A percentile compares a stretch with the other conserved stretches of the same genome.
These are phyloP conservation scores for Chrysopilus asiliformis DNA, from an alignment of 2,888 invertebrate species.

Conservation along the genomic window DNA sequence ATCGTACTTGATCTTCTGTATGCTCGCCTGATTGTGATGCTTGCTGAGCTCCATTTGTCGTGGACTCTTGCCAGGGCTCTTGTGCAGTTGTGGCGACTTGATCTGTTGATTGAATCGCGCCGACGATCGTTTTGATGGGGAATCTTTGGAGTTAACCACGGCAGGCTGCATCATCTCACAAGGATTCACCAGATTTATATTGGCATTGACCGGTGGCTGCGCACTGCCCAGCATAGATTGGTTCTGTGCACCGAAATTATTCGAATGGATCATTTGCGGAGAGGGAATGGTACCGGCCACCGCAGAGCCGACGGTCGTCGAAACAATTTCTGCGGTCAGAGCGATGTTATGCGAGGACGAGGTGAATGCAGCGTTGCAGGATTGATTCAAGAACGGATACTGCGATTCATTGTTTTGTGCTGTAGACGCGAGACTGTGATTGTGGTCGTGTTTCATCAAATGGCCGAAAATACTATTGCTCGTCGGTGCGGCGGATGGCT, in stretches of 20 bases:
- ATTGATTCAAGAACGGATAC: constrained; percentile 10
- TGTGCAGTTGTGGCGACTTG: constrained; percentile 50
- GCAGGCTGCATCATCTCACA: constrained; percentile 12
- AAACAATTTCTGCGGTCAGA: constrained; percentile 66
- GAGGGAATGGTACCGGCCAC: constrained; percentile 10
- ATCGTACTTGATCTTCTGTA: constrained; percentile 19
- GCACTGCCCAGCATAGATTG: constrained; percentile 13
- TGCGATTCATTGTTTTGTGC: constrained; percentile 1
- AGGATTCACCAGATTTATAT: constrained; percentile 20
- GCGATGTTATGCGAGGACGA: constrained; percentile 72
- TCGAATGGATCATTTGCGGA: constrained; percentile 20
- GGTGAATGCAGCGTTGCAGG: constrained; percentile 57
- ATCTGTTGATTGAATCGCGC: constrained; percentile 23
- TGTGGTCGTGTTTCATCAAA: constrained; percentile 4
- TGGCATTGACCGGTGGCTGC: constrained; percentile 17
- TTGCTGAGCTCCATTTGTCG: constrained; percentile 40
- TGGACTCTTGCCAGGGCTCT: constrained; percentile 56
- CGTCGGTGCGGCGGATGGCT: constrained; percentile 8
- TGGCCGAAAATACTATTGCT: constrained; percentile 8
- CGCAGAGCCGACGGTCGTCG: constrained; percentile 39
- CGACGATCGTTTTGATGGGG: constrained; percentile 27
- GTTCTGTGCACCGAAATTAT: constrained; percentile 5
- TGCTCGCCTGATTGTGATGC: constrained; percentile 24
- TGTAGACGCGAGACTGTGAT: neutral
- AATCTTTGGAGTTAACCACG: constrained; percentile 21